Percentiles rank a stretch among this genome's conserved stretches.
phyloP scores from a whole-genome alignment of 2,888 invertebrate genomes.

The Apoderus coryli region DNA sequence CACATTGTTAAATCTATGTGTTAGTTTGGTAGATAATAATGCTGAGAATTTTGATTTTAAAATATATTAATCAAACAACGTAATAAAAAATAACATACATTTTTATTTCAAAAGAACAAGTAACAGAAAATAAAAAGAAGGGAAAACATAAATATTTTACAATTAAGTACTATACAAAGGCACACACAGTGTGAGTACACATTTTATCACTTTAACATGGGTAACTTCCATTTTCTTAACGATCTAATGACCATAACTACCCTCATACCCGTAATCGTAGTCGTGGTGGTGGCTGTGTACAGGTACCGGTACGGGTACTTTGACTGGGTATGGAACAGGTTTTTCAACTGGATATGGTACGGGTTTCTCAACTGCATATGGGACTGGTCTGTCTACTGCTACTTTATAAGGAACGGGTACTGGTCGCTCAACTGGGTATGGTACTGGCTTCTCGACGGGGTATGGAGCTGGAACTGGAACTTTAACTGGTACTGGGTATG shows the following conservation, averaged over 20 bases:
- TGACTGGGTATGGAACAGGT: conserved; percentile 47
- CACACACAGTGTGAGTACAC: conserved; percentile 28
- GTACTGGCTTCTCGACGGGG: conserved; percentile 49
- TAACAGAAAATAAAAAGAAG: conserved; percentile 16
- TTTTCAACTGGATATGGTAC: conserved; percentile 51
- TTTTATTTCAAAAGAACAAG: too few species aligned
- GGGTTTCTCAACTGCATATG: conserved; percentile 49
- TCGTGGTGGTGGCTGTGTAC: conserved; percentile 20
- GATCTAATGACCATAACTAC: conserved; percentile 19
- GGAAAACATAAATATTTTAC: conserved; percentile 22
- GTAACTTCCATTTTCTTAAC: conserved; percentile 15
- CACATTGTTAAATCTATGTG: too few species aligned
- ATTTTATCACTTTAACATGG: conserved; percentile 17
- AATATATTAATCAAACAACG: too few species aligned
- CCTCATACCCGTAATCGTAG: conserved; percentile 21
- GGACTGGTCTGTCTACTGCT: conserved; percentile 35
- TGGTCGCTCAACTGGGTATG: conserved; percentile 47
- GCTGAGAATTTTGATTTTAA: too few species aligned
- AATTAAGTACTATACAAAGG: conserved; percentile 17
- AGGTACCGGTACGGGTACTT: conserved; percentile 38
- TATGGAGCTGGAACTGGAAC: conserved; percentile 54
- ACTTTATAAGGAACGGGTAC: conserved; percentile 41
- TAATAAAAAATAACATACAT: too few species aligned
- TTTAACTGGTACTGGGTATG: conserved; percentile 47
- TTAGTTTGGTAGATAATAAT: too few species aligned